Percentiles rank a stretch among this genome's conserved stretches.
These are phyloP conservation scores for Pachymerium ferrugineum DNA, from an alignment of 2,888 invertebrate genomes.

Conservation along the genomic window DNA sequence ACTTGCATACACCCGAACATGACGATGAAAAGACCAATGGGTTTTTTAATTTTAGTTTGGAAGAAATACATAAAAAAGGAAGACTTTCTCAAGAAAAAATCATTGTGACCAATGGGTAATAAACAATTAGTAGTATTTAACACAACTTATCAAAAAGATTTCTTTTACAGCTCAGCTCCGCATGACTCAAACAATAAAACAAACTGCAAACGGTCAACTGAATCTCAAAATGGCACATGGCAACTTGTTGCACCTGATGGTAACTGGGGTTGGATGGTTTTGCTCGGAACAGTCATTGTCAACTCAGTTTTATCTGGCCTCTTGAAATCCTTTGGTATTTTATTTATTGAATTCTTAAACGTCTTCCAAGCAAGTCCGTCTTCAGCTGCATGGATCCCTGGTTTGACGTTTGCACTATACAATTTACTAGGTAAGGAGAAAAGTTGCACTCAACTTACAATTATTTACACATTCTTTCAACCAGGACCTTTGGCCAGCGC, in stretches of 20 bases:
- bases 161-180: not conserved
- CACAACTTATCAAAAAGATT: too few species aligned
- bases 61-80: not conserved
- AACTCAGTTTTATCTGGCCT: slow-evolving; percentile 80
- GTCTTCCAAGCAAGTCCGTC: slow-evolving; percentile 68
- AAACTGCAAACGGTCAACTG: not conserved
- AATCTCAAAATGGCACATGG: slow-evolving; percentile 33
- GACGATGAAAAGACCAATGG: not conserved
- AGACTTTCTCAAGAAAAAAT: not conserved
- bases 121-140: too few species aligned
- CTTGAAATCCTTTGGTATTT: slow-evolving; percentile 79
- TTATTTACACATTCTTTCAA: not conserved
- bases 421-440: slow-evolving; percentile 68
- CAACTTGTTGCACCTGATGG: slow-evolving; percentile 72
- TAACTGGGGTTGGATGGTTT: slow-evolving; percentile 79
- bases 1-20: slow-evolving; percentile 2
- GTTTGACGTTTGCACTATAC: slow-evolving; percentile 79
- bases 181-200: not conserved
- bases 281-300: slow-evolving; percentile 70
- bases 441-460: not conserved
- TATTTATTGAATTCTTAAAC: slow-evolving; percentile 74
- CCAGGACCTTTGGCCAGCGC: slow-evolving; percentile 78
- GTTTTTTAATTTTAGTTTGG: not conserved
- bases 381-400: slow-evolving; percentile 76
- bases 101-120: not conserved